Evolutionary conservation across 2,888 invertebrate species (phyloP), one percentile per base, ranked within the genome.

Genomic region (Pantelozetes paolii): DNA sequence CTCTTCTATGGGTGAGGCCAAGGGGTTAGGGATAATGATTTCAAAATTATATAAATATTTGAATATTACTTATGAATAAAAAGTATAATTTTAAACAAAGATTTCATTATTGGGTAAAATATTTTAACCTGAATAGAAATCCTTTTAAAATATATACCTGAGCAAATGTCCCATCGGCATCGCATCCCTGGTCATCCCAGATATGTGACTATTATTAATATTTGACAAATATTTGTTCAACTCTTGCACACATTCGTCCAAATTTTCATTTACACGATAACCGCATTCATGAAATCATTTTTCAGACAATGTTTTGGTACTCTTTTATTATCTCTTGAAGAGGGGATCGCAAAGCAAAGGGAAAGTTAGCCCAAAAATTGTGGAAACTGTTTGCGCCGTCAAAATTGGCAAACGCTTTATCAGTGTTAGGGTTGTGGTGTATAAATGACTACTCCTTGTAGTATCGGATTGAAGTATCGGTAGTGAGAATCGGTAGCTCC

Each of bases 191-290:
- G 9, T 9, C 9, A 9, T 36, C 36, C 36, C 36, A 8, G 18
- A 45, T 45, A 45, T 45, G 36, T 36, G 36, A 36, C 50, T 54
- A 26, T 54, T 54, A 54, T 54, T 54, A 54, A 54, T 54, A 15
- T 26, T 54, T 54, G 23, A 20, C 54, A 54, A 54, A 54, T 54
- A 54, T 54, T 54, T 54, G 54, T 23, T 23, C 18, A 54, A 54
- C 54, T 54, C 54, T 54, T 54, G 54, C 54, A 54, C 13, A 8
- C 6, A 11, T 45, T 45, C 6, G 36, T 45, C 54, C 20, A 54
- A 13, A 54, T 54, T 54, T 54, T 8, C 54, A 54, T 54, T 54
- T 54, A 54, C 54, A 54, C 26, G 54, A 54, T 13, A 54, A 54
- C 54, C 54, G 54, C 54, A 54, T 54, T 54, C 23, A 54, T 13